Evolutionary conservation across 2,888 invertebrate genomes (phyloP).

Genomic region (Cephus runcator): DNA sequence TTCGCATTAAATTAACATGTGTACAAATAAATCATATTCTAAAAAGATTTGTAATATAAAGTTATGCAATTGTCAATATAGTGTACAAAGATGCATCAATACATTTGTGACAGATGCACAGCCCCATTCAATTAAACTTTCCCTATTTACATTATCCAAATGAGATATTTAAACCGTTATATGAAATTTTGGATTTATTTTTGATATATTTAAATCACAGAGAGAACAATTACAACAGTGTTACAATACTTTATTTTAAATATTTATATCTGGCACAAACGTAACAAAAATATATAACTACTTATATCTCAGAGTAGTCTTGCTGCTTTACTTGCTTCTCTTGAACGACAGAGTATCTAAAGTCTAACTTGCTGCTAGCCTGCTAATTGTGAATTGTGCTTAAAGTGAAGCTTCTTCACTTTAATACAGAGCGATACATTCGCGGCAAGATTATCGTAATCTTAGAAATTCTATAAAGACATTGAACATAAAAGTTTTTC

Average conservation of each 20-base stretch:
- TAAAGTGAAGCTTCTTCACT: background rate
- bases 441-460: background rate
- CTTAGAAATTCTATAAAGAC: background rate
- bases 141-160: background rate
- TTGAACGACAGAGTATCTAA: background rate
- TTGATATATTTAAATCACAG: constrained; percentile 28
- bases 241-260: constrained; percentile 9
- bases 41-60: background rate
- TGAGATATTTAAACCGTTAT: background rate
- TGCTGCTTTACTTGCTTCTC: background rate
- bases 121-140: background rate
- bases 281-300: constrained; percentile 28
- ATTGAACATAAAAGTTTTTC: background rate
- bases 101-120: background rate
- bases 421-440: background rate
- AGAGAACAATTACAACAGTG: constrained; percentile 30
- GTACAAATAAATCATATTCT: background rate
- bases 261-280: constrained; percentile 26
- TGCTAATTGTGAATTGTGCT: background rate
- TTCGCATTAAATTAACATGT: background rate
- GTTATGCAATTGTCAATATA: background rate
- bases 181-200: background rate
- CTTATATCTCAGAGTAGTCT: constrained; percentile 4
- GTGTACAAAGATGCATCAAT: background rate
- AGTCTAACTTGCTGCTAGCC: background rate